A percentile compares a stretch with the other conserved stretches of the same genome.
Conservation (phyloP, 2,797 vertebrate genomes). For the Poeciliopsis infans region DNA sequence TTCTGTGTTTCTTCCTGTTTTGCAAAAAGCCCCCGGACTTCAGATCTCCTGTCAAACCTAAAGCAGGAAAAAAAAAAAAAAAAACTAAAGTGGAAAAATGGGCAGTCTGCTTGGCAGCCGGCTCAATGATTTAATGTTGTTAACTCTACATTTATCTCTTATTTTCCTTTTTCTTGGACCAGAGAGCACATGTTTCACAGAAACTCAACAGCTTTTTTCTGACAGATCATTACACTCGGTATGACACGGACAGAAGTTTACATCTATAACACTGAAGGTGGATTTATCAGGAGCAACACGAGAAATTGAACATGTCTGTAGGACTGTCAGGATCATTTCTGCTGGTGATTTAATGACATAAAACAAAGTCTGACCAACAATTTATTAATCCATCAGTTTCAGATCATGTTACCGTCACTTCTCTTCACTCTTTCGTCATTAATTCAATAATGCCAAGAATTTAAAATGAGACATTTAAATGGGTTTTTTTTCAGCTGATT, state of each 20-base stretch:
- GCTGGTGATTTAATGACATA: background rate
- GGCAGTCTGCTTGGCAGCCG: slow-evolving; percentile 46
- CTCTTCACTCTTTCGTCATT: background rate
- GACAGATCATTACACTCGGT: slow-evolving; percentile 44
- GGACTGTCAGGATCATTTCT: background rate
- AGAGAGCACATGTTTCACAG: slow-evolving; percentile 45
- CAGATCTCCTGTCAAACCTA: slow-evolving; percentile 49
- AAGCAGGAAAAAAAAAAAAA: slow-evolving; percentile 11
- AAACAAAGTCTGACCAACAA: background rate
- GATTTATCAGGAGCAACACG: slow-evolving; percentile 3
- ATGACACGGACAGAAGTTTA: slow-evolving; percentile 17
- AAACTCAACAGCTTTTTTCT: slow-evolving; percentile 47
- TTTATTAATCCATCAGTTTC: background rate
- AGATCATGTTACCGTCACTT: background rate
- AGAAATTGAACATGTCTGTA: slow-evolving; percentile 29
- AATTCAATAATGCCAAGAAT: background rate
- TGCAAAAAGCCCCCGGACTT: slow-evolving; percentile 56
- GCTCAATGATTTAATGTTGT: slow-evolving; percentile 52
- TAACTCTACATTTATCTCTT: slow-evolving; percentile 47
- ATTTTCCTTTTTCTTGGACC: slow-evolving; percentile 23
- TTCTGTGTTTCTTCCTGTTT: slow-evolving; percentile 51
- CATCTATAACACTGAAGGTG: background rate
- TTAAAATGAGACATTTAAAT: background rate
- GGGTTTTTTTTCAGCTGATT: background rate
- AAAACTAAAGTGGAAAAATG: slow-evolving; percentile 18